phyloP scores from a whole-genome alignment of 2,797 vertebrate genomes.

The Galago senegalensis region DNA sequence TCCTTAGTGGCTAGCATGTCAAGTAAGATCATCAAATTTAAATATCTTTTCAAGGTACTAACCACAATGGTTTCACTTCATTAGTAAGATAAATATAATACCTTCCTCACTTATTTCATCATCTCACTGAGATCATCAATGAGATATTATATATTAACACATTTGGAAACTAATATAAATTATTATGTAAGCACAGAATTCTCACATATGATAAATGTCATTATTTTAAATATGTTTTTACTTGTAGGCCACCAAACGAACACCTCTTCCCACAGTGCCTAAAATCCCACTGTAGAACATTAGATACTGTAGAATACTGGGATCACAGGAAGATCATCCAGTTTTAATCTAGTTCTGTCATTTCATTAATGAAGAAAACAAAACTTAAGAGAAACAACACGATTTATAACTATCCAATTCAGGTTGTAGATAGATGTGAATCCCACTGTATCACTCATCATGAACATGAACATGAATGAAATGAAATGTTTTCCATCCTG shows the following conservation, averaged over 20 bases:
- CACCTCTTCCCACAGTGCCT: neutral
- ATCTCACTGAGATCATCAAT: neutral
- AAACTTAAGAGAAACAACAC: slow-evolving; percentile 36
- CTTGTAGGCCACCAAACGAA: neutral
- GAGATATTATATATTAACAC: neutral
- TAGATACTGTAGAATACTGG: neutral
- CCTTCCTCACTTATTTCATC: slow-evolving; percentile 2
- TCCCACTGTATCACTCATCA: slow-evolving; percentile 41
- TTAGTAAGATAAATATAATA: slow-evolving; percentile 51
- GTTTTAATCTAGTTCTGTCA: slow-evolving; percentile 8
- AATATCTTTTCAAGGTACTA: slow-evolving; percentile 34
- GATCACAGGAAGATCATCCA: neutral
- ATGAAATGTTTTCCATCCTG: neutral
- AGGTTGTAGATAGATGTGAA: neutral
- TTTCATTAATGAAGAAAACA: slow-evolving; percentile 51
- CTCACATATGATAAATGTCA: neutral
- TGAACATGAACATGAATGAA: slow-evolving; percentile 30
- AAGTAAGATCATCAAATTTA: slow-evolving; percentile 33
- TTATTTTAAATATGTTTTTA: neutral
- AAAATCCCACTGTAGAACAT: slow-evolving; percentile 1
- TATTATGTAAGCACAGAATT: slow-evolving; percentile 7
- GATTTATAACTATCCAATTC: neutral
- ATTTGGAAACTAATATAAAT: slow-evolving; percentile 45
- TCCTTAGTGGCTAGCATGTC: neutral
- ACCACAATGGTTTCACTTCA: slow-evolving; percentile 48